Conservation (phyloP, 2,113 vertebrate species). For the Garra rufa region DNA sequence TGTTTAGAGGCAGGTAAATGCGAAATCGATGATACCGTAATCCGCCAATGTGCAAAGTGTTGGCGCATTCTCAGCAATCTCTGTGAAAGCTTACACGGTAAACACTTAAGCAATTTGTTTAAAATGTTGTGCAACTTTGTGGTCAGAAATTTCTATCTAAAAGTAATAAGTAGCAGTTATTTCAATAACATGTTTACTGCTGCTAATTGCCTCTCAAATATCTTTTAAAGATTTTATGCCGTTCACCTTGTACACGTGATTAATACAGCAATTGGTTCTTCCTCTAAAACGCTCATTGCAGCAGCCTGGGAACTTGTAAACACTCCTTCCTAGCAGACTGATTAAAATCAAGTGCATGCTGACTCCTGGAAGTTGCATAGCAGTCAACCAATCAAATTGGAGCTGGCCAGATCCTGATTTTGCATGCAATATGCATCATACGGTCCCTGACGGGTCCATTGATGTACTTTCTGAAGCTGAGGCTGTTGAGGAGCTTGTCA, state of each 20-base stretch:
- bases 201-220: not conserved
- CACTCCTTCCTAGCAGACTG: not conserved
- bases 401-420: not conserved
- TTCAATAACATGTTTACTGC: not conserved
- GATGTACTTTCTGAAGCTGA: not conserved
- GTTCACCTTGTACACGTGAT: not conserved
- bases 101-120: slow-evolving; percentile 2
- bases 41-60: not conserved
- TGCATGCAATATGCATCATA: not conserved
- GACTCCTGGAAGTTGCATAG: not conserved
- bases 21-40: not conserved
- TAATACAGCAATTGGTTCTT: not conserved
- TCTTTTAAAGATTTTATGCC: not conserved
- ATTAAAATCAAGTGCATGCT: not conserved
- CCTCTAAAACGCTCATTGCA: not conserved
- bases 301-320: not conserved
- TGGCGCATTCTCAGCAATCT: not conserved
- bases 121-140: slow-evolving; percentile 6
- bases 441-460: not conserved
- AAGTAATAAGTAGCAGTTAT: slow-evolving; percentile 12
- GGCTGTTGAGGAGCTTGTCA: not conserved
- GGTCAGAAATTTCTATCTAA: not conserved
- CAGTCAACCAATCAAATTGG: not conserved
- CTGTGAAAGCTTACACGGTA: not conserved
- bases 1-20: not conserved